Conservation (phyloP, 1,140 invertebrate species). For the Stegodyphus dumicola region DNA sequence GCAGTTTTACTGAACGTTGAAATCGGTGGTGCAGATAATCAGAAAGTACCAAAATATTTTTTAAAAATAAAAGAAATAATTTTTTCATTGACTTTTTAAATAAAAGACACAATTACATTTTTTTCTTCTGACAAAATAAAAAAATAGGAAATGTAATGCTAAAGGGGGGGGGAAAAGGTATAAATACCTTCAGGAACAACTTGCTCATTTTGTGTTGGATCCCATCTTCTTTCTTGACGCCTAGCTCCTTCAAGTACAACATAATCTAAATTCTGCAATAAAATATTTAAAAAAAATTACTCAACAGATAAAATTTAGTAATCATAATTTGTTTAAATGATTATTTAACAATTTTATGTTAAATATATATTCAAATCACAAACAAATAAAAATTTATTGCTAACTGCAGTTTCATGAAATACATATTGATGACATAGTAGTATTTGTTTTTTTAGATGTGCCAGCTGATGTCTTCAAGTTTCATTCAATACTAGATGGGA, state of each 20-base stretch:
- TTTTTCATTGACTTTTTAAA: no score
- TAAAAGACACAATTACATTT: no score
- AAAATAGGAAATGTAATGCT: background rate
- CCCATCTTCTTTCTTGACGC: slow-evolving; percentile 97
- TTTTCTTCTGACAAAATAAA: background rate
- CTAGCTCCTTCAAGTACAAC: slow-evolving; percentile 93
- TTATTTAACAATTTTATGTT: no score
- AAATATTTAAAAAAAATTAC: slow-evolving; percentile 35
- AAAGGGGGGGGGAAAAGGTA: background rate
- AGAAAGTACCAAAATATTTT: no score
- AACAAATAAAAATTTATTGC: background rate
- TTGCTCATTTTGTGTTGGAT: slow-evolving; percentile 96
- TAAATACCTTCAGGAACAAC: slow-evolving; percentile 71
- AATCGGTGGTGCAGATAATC: no score
- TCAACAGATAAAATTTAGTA: no score
- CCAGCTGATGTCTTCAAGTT: no score
- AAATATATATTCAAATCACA: background rate
- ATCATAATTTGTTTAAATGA: no score
- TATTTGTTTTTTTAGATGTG: background rate
- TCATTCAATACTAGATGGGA: no score
- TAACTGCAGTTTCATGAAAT: background rate
- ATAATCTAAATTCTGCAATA: slow-evolving; percentile 94
- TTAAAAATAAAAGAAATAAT: no score
- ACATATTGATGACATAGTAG: background rate
- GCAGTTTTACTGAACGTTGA: no score